A percentile compares a stretch with the other conserved stretches of the same genome.
Conservation (phyloP, 2,888 invertebrate species). For the Apantesis nais region DNA sequence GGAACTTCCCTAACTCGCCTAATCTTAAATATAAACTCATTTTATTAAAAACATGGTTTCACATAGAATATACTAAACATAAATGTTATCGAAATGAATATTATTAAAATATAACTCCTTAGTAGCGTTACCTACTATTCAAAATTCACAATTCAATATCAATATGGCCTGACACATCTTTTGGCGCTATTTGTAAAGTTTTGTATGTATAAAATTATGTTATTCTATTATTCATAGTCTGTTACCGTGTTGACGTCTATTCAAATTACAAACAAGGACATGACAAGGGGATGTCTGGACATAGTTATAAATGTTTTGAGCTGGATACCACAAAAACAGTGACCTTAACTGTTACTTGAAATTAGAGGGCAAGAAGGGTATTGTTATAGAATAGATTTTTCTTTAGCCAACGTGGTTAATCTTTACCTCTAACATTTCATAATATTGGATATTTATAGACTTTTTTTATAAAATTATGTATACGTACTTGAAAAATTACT, state of each 20-base stretch:
- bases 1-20: too few species aligned
- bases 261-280: conserved; percentile 13
- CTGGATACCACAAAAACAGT: conserved; percentile 6
- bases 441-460: not conserved
- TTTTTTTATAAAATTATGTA: not conserved
- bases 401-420: not conserved
- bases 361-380: conserved; percentile 5
- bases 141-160: not conserved
- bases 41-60: too few species aligned
- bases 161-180: not conserved
- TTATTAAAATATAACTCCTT: not conserved
- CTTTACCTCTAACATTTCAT: not conserved
- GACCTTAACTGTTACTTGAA: conserved; percentile 9
- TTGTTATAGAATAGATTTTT: conserved; percentile 6
- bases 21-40: too few species aligned
- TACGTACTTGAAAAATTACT: too few species aligned
- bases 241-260: conserved; percentile 6
- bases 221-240: conserved; percentile 4
- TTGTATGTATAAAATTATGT: not conserved
- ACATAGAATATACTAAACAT: too few species aligned
- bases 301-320: conserved; percentile 8
- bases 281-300: conserved; percentile 17
- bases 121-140: not conserved
- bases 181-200: not conserved
- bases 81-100: not conserved